phyloP scores from a whole-genome alignment of 2,888 invertebrate species.

The Parnassius mnemosyne region DNA sequence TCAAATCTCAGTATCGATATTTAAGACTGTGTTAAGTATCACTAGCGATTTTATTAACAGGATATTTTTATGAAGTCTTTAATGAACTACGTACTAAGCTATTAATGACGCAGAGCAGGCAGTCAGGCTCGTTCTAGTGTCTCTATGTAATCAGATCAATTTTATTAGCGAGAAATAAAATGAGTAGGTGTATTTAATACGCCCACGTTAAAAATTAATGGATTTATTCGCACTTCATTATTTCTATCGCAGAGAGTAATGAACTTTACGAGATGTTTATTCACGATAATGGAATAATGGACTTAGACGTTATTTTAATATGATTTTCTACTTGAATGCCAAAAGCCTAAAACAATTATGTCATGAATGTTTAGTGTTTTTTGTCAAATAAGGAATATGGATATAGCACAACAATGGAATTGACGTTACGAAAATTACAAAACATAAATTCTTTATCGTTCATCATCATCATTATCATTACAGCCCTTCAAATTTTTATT shows the following conservation, averaged over 20 bases:
- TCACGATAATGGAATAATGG: background rate
- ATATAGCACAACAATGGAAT: too few species aligned
- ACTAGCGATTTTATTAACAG: conserved; percentile 7
- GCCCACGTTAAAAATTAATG: conserved; percentile 18
- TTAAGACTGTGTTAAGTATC: conserved; percentile 9
- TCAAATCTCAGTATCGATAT: conserved; percentile 11
- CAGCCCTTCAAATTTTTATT: background rate
- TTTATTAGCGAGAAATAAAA: conserved; percentile 17
- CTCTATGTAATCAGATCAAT: conserved; percentile 12
- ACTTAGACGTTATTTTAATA: too few species aligned
- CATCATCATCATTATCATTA: too few species aligned
- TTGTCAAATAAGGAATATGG: too few species aligned
- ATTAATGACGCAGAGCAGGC: conserved; percentile 12
- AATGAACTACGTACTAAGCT: conserved; percentile 7
- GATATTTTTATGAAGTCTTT: conserved; percentile 15
- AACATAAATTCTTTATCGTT: too few species aligned
- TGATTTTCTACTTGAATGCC: too few species aligned
- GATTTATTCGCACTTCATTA: conserved; percentile 2
- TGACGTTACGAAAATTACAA: too few species aligned
- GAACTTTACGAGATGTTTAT: conserved; percentile 7
- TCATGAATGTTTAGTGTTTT: too few species aligned
- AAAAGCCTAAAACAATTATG: too few species aligned
- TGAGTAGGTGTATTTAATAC: conserved; percentile 16
- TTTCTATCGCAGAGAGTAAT: conserved; percentile 5
- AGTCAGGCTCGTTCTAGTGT: conserved; percentile 3